Percentiles rank a stretch among this genome's conserved stretches.
These are phyloP conservation scores for Nibea albiflora DNA, from an alignment of 2,113 vertebrate species.

Conservation along the genomic window DNA sequence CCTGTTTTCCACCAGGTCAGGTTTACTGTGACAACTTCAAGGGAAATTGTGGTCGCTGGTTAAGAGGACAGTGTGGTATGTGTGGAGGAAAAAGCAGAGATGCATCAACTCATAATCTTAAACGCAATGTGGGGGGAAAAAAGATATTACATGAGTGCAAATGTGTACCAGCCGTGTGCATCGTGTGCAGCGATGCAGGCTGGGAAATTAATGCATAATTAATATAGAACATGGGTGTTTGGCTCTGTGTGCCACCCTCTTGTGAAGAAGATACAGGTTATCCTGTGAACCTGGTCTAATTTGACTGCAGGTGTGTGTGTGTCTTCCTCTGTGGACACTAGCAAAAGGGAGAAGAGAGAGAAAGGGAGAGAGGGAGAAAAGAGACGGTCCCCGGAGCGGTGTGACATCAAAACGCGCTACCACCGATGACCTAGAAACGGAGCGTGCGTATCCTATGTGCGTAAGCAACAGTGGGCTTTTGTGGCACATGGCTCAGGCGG, in stretches of 20 bases:
- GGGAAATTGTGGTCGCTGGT: constrained; percentile 22
- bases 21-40: constrained; percentile 51
- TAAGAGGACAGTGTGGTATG: neutral
- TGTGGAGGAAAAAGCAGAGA: neutral
- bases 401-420: constrained; percentile 68
- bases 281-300: constrained; percentile 20
- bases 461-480: constrained; percentile 54
- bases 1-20: constrained; percentile 55
- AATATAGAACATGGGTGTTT: neutral
- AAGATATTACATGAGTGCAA: neutral
- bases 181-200: neutral
- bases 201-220: neutral
- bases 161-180: no score
- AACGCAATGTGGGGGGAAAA: neutral
- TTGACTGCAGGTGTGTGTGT: constrained; percentile 35
- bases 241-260: fast-evolving
- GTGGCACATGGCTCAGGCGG: constrained; percentile 47
- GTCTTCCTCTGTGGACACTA: constrained; percentile 25
- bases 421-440: constrained; percentile 80
- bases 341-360: constrained; percentile 14
- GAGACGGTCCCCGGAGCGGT: constrained; percentile 50
- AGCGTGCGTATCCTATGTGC: constrained; percentile 53
- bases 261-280: neutral
- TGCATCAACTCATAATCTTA: neutral
- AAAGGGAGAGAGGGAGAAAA: constrained; percentile 15